Percentiles rank a stretch among this genome's conserved stretches.
Evolutionary conservation across 2,113 vertebrate species (phyloP).

Genomic region (Blennius ocellaris): DNA sequence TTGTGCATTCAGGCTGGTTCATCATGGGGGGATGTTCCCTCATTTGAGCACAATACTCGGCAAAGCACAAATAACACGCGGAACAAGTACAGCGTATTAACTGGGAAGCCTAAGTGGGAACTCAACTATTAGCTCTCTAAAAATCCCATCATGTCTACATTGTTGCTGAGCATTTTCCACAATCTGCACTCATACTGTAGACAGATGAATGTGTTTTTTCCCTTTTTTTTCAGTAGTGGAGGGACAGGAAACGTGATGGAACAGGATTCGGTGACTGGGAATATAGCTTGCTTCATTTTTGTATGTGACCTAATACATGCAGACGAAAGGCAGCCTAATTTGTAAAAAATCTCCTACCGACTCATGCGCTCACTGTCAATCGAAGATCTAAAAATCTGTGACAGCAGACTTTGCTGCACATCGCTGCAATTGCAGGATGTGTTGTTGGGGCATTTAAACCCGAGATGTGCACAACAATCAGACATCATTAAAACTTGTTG

Average conservation of each 20-base stretch:
- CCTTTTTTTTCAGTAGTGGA: conserved; percentile 14
- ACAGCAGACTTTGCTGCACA: conserved; percentile 22
- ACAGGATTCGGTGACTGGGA: conserved; percentile 34
- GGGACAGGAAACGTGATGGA: conserved; percentile 15
- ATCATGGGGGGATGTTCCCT: conserved; percentile 38
- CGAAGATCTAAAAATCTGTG: conserved; percentile 38
- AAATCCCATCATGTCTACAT: conserved; percentile 1
- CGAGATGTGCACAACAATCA: conserved; percentile 17
- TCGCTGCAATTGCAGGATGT: conserved; percentile 6
- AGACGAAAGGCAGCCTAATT: conserved; percentile 55
- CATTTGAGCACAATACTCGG: conserved; percentile 32
- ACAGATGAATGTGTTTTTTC: conserved; percentile 6
- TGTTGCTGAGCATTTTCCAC: conserved; percentile 1
- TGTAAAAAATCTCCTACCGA: conserved; percentile 46
- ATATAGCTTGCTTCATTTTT: conserved; percentile 54
- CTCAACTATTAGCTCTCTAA: conserved; percentile 18
- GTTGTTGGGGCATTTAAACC: conserved; percentile 28
- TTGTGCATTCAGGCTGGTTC: conserved; percentile 29
- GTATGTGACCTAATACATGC: conserved; percentile 58
- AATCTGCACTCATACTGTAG: neutral
- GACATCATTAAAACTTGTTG: conserved; percentile 1
- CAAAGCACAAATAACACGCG: conserved; percentile 38
- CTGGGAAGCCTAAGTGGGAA: neutral
- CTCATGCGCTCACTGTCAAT: conserved; percentile 43
- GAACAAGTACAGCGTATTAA: conserved; percentile 17